Percentiles rank a stretch among this genome's conserved stretches.
Evolutionary conservation across 2,888 invertebrate species (phyloP).

Genomic region (Lithosia quadra): DNA sequence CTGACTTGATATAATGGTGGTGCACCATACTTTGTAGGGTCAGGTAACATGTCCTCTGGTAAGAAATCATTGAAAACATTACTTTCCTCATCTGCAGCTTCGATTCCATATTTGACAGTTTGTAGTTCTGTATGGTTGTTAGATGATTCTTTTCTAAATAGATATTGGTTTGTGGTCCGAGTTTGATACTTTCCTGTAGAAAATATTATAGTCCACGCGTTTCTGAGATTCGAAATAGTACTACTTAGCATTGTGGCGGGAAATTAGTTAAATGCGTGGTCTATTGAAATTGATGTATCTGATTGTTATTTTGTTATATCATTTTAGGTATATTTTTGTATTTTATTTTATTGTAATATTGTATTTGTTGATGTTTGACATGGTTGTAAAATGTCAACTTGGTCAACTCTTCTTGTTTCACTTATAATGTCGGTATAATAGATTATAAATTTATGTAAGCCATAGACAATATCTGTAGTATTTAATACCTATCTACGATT

Average conservation of each 20-base stretch:
- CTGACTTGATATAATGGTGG: background rate
- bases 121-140: background rate
- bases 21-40: background rate
- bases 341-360: background rate
- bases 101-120: background rate
- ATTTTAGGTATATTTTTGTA: background rate
- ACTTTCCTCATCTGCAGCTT: background rate
- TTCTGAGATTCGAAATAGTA: background rate
- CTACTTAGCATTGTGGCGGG: background rate
- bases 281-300: background rate
- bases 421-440: too few relatives aligned
- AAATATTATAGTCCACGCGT: background rate
- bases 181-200: background rate
- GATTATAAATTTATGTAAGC: too few relatives aligned
- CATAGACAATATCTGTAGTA: too few relatives aligned
- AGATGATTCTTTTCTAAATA: background rate
- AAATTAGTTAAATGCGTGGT: background rate
- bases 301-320: background rate
- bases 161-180: background rate
- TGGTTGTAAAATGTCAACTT: background rate
- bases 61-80: background rate
- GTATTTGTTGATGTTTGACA: background rate
- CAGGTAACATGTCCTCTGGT: background rate
- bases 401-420: too few relatives aligned
- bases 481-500: too few relatives aligned